Base-by-base conservation (phyloP, 2,113 vertebrate species). In the Erinaceus europaeus region DNA sequence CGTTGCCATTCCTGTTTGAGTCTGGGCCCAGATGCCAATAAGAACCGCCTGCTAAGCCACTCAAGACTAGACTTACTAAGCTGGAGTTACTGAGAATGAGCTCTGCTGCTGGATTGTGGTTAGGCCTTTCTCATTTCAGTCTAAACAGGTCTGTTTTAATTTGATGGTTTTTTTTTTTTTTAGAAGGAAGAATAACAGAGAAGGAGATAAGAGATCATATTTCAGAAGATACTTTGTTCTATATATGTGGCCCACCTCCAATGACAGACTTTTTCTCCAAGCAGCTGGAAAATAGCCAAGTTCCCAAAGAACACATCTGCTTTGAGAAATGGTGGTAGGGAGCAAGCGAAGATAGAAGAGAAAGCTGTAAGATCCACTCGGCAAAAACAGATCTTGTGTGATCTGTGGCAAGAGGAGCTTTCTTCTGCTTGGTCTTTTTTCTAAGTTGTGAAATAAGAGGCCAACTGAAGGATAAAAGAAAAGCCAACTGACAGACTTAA, bases 271-370 rank as follows among this genome's bases (percentile, higher is more conserved):
- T 97, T 2, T 88, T 98, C 95, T 98, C 98, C 88, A 95, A 96
- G 89, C 96, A 97, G 44, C 97, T 99, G 2, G 93, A 93, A 90
- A 94, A 93, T 34, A 81, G 97, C 13, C 97, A 97, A 29, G 96
- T 99, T 73, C 89, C 98, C 4, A 96, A 92, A 91, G 97, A 98
- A 90, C 96, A 94, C 93, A 97, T 99, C 93, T 95, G 97, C 90
- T 99, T 98, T 94, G 99, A 99, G 96, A 99, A 99, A 91, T 99
- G 99, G 99, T 99, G 99, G 99, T 99, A 99, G 96, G 57, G 27
- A 67, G 44, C 4, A 1, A 4, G 53, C 14, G 29, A 1, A 71
- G 78, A 59, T 6, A 50, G 36, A 65, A 68, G 42, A 77, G 7
- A 21, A 0, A 14, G 40, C 9, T 1, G 4, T 9, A 40, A 46